Evolutionary conservation across 2,113 vertebrate species (phyloP).

Genomic region (Leptosomus discolor): DNA sequence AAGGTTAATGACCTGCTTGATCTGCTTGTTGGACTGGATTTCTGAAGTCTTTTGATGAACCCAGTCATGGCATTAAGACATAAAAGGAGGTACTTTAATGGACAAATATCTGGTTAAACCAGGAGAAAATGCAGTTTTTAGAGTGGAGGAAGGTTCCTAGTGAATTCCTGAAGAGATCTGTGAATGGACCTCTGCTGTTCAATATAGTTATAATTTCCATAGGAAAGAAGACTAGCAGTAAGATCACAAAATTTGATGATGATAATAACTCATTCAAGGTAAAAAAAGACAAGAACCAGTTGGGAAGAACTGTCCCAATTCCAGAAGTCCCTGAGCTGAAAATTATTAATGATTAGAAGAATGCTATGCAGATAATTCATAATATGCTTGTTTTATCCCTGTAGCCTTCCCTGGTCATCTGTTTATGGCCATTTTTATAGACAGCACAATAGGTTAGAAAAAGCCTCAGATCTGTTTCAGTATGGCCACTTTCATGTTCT

Average conservation of each 20-base stretch:
- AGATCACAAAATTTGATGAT: not conserved
- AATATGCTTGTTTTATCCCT: not conserved
- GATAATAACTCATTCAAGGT: not conserved
- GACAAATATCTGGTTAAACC: not conserved
- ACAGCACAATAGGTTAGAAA: not conserved
- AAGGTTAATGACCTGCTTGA: not conserved
- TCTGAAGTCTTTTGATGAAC: not conserved
- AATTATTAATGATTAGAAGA: not conserved
- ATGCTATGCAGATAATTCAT: not conserved
- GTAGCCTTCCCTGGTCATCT: not conserved
- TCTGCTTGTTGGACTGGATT: not conserved
- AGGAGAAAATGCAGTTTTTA: not conserved
- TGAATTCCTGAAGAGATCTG: not conserved
- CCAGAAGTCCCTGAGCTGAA: not conserved
- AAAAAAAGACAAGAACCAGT: not conserved
- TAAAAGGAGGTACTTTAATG: not conserved
- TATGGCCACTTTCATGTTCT: not conserved
- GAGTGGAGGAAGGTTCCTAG: not conserved
- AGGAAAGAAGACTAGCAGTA: not conserved
- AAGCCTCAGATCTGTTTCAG: not conserved
- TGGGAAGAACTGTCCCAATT: not conserved
- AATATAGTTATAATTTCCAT: not conserved
- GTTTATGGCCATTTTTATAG: not conserved
- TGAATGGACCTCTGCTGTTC: not conserved
- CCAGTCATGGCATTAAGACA: not conserved